Evolutionary conservation across 37 sponge, comb jelly and placozoan genomes (phyloP).

Genomic region (Ephydatia muelleri): DNA sequence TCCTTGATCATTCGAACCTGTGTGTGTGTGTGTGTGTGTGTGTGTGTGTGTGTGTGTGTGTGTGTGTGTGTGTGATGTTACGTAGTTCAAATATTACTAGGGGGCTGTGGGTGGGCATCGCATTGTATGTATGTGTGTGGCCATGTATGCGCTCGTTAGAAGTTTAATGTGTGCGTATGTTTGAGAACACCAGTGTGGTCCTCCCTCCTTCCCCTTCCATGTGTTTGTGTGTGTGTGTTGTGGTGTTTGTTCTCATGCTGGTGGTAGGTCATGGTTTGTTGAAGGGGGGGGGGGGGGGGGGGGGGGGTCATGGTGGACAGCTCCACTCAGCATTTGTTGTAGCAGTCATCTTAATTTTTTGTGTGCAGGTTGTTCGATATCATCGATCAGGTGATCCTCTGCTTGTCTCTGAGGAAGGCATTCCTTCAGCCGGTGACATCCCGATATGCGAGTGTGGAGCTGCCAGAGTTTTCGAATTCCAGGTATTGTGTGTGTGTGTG

Average conservation of each 20-base stretch:
- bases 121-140: too few species aligned
- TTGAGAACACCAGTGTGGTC: too few species aligned
- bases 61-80: neutral
- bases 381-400: constrained; percentile 74
- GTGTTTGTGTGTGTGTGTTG: too few species aligned
- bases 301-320: neutral
- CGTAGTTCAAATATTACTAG: neutral
- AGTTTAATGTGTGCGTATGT: too few species aligned
- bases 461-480: constrained; percentile 77
- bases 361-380: constrained; percentile 71
- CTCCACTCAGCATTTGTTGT: neutral
- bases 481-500: constrained; percentile 48
- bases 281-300: neutral
- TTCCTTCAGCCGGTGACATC: constrained; percentile 24
- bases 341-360: neutral
- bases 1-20: neutral
- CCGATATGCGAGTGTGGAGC: constrained; percentile 79
- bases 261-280: too few species aligned
- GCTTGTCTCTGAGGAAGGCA: constrained; percentile 43
- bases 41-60: constrained; percentile 2
- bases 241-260: too few species aligned
- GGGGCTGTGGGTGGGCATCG: too few species aligned
- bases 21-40: neutral
- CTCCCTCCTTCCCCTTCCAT: too few species aligned
- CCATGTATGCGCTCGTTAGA: too few species aligned